phyloP scores from a whole-genome alignment of 2,797 vertebrate species.

The Enteromius argenteus region DNA sequence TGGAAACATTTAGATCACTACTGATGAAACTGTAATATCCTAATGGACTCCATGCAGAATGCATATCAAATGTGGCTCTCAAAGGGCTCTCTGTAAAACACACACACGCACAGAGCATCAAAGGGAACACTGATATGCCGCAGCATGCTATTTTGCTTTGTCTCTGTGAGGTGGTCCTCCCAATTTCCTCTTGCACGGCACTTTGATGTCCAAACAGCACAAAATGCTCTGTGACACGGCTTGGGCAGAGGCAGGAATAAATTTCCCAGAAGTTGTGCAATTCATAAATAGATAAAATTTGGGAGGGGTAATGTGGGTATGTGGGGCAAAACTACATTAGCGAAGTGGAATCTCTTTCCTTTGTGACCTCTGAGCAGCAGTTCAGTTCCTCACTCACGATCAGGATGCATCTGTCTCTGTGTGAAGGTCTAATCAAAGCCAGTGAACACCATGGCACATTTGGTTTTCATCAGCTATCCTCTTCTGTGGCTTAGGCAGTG shows the following conservation, averaged over 20 bases:
- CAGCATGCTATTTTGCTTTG: slow-evolving; percentile 74
- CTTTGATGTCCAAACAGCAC: slow-evolving; percentile 79
- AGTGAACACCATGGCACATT: slow-evolving; percentile 75
- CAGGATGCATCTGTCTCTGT: slow-evolving; percentile 61
- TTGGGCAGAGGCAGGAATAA: slow-evolving; percentile 62
- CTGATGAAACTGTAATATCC: slow-evolving; percentile 74
- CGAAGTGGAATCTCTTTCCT: slow-evolving; percentile 57
- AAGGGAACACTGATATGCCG: slow-evolving; percentile 73
- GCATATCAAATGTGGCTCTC: slow-evolving; percentile 76
- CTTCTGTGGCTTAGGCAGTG: slow-evolving; percentile 48
- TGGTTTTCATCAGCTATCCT: slow-evolving; percentile 79
- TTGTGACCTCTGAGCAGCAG: slow-evolving; percentile 74
- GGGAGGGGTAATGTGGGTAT: slow-evolving; percentile 51
- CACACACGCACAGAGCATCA: slow-evolving; percentile 68
- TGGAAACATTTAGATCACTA: slow-evolving; percentile 77
- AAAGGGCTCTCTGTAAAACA: slow-evolving; percentile 70
- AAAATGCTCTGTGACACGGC: slow-evolving; percentile 73
- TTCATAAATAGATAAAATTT: slow-evolving; percentile 75
- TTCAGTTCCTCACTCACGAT: slow-evolving; percentile 72
- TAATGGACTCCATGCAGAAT: slow-evolving; percentile 75
- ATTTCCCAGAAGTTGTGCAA: slow-evolving; percentile 79
- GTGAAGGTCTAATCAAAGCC: slow-evolving; percentile 76
- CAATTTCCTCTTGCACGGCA: slow-evolving; percentile 73
- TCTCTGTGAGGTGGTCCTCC: slow-evolving; percentile 75
- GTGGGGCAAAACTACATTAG: slow-evolving; percentile 31